Evolutionary conservation across 92 coral and sea anemone species (phyloP).

Genomic region (Actinernus sp.): DNA sequence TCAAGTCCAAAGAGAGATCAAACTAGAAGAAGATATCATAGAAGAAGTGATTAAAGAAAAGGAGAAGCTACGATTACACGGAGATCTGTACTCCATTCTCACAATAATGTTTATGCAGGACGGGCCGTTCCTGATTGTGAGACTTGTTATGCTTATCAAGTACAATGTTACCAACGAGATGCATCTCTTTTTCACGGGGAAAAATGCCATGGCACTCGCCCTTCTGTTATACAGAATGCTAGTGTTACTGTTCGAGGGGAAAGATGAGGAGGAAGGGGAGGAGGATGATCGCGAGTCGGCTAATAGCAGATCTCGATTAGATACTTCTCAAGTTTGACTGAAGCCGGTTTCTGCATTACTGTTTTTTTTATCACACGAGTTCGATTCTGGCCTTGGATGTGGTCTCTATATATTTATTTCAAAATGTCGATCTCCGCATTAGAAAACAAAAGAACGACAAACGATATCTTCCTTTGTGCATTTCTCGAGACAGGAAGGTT

Average conservation of each 20-base stretch:
- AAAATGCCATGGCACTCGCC: conserved; percentile 88
- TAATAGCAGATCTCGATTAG: neutral
- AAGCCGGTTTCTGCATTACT: too few relatives aligned
- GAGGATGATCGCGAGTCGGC: conserved; percentile 12
- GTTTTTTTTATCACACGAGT: too few relatives aligned
- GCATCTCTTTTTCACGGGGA: conserved; percentile 94
- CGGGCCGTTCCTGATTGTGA: conserved; percentile 92
- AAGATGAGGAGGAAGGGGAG: conserved; percentile 48
- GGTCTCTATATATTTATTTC: too few relatives aligned
- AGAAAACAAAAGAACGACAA: too few relatives aligned
- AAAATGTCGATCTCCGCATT: too few relatives aligned
- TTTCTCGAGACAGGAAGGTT: too few relatives aligned
- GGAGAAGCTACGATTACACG: conserved; percentile 85
- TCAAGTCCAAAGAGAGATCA: conserved; percentile 71
- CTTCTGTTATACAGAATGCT: conserved; percentile 84
- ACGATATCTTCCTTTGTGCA: too few relatives aligned
- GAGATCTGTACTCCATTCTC: conserved; percentile 91
- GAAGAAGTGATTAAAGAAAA: conserved; percentile 81
- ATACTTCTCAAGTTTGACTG: neutral
- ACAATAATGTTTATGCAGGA: conserved; percentile 96
- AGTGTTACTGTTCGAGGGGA: conserved; percentile 69
- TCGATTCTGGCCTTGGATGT: too few relatives aligned
- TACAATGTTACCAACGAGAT: conserved; percentile 75
- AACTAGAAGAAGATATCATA: conserved; percentile 79
- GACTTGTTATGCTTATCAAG: conserved; percentile 74